Evolutionary conservation across 2,113 vertebrate species (phyloP), one percentile per base, ranked within the genome.

Genomic region (Bagarius yarrelli): DNA sequence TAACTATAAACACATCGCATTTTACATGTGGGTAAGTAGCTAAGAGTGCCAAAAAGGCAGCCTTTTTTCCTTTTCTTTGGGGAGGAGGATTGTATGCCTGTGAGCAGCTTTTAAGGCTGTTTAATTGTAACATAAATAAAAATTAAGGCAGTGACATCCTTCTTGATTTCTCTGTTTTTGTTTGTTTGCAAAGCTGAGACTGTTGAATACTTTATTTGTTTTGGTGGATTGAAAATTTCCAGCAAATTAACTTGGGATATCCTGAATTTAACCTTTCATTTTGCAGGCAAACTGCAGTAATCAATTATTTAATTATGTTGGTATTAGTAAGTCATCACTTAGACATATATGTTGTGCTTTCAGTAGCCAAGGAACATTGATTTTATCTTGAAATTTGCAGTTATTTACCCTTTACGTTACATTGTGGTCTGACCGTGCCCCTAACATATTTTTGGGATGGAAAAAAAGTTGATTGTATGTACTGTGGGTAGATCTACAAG

Each of bases 1-100:
- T 59, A 11, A 36, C 36, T 50, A 8, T 71, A 79, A 70, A 69
- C 70, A 79, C 21, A 32, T 56, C 0, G 12, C 27, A 18, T 18
- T 59, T 80, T 80, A 16, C 55, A 59, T 57, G 34, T 59, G 78
- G 52, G 63, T 9, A 8, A 73, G 19, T 55, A 30, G 18, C 69
- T 21, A 55, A 71, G 40, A 71, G 8, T 55, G 18, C 30, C 18
- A 34, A 23, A 73, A 34, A 18, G 4, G 15, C 15, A 1, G 14
- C 21, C 0, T 2, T 0, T 25, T 57, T 12, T 19, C 1, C 0
- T 40, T 19, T 72, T 40, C n/a, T 59, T 25, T 25, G 13, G 25
- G 8, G 27, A 13, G n/a, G 44, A 34, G 16, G 14, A 2, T 75
- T 59, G 74, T 19, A 21, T 75, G 73, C 32, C 57, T 50, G 15